Evolutionary conservation across 1,140 invertebrate genomes (phyloP), one percentile per base, ranked within the genome.

Genomic region (Zaprionus ornatus): DNA sequence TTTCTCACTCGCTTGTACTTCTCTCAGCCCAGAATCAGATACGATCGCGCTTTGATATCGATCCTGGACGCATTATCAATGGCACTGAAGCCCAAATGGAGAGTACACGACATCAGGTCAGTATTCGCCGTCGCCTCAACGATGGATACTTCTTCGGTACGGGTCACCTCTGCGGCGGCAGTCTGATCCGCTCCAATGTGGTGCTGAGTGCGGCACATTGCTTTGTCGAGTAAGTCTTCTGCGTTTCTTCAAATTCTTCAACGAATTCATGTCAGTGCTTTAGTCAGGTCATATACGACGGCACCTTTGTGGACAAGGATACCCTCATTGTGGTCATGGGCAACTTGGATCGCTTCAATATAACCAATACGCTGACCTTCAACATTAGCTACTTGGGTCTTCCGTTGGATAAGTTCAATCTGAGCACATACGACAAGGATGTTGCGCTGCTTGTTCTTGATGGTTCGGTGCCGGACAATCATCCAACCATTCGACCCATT

Each of bases 201-300:
- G 83, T 93, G 3, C 70, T 93, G 0, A 90, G 91, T 19, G 94
- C 94, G 12, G 93, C 93, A 32, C 92, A 94, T 80, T 94, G 94
- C 27, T 92, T 94, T 76, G 79, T 90, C 25, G 76, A 92, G 91
- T 92, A 66, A 90, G 91, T 86, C 0, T 40, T 15, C 5, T 0
- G 1, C 15, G 13, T 6, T 40, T n/a, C 0, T 2, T 40, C 5
- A 15, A n/a, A 7, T 45, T 17, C n/a, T 19, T 45, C 40, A 45
- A 45, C 3, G 0, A 2, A 15, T 42, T 32, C 19, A 15, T 13
- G 21, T 50, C 17, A 4, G 4, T 19, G 37, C 37, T 40, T 15
- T 40, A 90, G 86, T 25, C 82, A 90, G 54, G 0, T 12, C 0
- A 81, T 83, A 7, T 81, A 90, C 17, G 63, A 91, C 50, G 90